phyloP scores from a whole-genome alignment of 1,140 invertebrate species.

The Copidosoma floridanum region DNA sequence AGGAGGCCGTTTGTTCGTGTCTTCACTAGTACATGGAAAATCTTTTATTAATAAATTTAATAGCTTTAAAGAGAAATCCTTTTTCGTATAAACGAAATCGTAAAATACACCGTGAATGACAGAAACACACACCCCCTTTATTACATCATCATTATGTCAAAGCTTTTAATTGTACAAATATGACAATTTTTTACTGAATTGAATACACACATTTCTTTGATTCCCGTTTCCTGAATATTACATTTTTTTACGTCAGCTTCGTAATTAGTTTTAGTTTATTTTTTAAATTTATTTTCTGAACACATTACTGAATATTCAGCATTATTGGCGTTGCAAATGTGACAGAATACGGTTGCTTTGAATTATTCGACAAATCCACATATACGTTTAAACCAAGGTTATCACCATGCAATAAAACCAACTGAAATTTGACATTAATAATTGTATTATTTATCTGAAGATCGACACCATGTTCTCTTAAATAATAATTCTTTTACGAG shows the following conservation, averaged over 20 bases:
- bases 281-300: neutral
- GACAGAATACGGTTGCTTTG: neutral
- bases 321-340: neutral
- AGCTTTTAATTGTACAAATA: neutral
- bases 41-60: no score
- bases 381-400: slow-evolving; percentile 9
- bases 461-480: no score
- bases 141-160: slow-evolving; percentile 12
- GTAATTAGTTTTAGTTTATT: neutral
- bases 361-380: slow-evolving; percentile 1
- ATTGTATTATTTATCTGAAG: no score
- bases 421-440: slow-evolving; percentile 9
- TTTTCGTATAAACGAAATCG: no score
- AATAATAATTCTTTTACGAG: no score
- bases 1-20: no score
- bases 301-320: neutral
- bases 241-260: neutral
- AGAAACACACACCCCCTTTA: no score
- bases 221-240: neutral
- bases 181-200: neutral
- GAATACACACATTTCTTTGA: slow-evolving; percentile 11
- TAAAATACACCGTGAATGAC: no score
- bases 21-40: no score
- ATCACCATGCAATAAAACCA: neutral
- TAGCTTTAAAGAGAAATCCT: no score